Percentiles rank a stretch among this genome's conserved stretches.
Conservation (phyloP, 2,888 invertebrate species). For the Cheilosia grossa region DNA sequence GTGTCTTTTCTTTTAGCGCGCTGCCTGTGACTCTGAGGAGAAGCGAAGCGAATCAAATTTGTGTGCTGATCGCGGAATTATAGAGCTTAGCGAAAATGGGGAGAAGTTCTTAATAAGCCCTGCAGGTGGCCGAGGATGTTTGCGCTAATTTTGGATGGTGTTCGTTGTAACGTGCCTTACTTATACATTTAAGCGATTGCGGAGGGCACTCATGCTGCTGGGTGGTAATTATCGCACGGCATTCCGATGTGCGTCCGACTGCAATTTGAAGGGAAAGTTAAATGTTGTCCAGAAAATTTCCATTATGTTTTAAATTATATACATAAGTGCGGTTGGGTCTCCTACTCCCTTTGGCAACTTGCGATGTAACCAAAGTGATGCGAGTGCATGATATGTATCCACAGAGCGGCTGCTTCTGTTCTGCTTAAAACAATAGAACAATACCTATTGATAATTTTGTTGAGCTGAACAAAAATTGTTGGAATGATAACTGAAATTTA, state of each 20-base stretch:
- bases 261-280: no score
- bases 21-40: background rate
- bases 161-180: slow-evolving; percentile 12
- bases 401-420: no score
- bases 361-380: no score
- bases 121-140: slow-evolving; percentile 31
- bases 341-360: no score
- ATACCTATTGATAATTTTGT: no score
- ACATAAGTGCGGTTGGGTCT: no score
- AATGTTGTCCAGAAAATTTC: no score
- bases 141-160: background rate
- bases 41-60: slow-evolving; percentile 58
- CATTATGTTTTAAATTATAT: no score
- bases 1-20: background rate
- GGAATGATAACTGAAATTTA: no score
- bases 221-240: background rate
- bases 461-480: no score
- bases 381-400: no score
- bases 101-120: slow-evolving; percentile 17
- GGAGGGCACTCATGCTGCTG: background rate
- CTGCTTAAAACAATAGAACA: no score
- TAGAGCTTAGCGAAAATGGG: slow-evolving; percentile 6
- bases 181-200: background rate
- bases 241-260: background rate
- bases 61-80: slow-evolving; percentile 32